Evolutionary conservation across 2,797 vertebrate species (phyloP).

Genomic region (Arnoldichthys spilopterus): DNA sequence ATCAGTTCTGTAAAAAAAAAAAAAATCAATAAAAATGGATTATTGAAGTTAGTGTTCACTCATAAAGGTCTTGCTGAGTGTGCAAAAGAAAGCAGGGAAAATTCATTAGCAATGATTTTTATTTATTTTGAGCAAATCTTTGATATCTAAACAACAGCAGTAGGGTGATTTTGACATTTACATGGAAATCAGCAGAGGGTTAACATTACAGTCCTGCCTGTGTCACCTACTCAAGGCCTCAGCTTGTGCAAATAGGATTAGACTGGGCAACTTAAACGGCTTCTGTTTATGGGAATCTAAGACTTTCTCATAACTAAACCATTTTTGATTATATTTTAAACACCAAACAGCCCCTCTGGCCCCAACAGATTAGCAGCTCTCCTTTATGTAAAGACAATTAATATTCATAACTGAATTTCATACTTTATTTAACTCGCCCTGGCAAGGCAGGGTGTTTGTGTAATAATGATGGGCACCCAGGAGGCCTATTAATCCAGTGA

Average conservation of each 20-base stretch:
- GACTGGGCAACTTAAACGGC: background rate
- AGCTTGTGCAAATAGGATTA: background rate
- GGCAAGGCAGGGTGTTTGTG: conserved; percentile 27
- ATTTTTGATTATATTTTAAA: background rate
- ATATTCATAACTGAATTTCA: conserved; percentile 44
- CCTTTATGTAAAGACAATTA: conserved; percentile 32
- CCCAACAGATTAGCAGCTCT: conserved; percentile 2
- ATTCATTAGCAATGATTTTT: background rate
- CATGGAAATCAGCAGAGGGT: too few relatives aligned
- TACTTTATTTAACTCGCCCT: conserved; percentile 39
- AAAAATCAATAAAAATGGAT: background rate
- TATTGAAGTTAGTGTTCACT: background rate
- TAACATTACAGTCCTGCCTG: background rate
- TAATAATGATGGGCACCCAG: conserved; percentile 29
- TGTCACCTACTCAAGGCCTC: background rate
- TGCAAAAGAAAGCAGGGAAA: background rate
- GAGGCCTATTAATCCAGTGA: conserved; percentile 35
- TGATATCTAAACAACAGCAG: background rate
- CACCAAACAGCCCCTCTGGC: conserved; percentile 14
- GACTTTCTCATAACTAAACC: conserved; percentile 6
- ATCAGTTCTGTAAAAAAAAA: background rate
- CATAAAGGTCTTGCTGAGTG: background rate
- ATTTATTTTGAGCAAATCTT: background rate
- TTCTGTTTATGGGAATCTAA: background rate
- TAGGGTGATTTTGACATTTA: background rate